These are phyloP conservation scores for Mastomys coucha DNA, from an alignment of 2,113 vertebrate species.

Conservation along the genomic window DNA sequence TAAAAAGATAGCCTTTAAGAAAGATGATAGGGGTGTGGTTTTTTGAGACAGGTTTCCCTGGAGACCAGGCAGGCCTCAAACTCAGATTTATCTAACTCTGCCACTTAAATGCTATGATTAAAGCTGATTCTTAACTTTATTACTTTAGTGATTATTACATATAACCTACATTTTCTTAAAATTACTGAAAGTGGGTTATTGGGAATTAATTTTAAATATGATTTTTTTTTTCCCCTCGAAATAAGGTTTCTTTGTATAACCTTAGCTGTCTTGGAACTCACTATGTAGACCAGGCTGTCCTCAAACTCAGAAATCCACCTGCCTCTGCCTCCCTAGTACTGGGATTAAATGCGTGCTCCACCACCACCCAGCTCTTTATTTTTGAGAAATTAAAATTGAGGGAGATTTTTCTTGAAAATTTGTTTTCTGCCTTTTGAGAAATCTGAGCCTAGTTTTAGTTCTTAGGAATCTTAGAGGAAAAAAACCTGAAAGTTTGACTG, in stretches of 20 bases:
- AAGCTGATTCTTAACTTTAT: not conserved
- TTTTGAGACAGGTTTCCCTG: too few species aligned
- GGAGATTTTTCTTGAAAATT: not conserved
- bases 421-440: conserved; percentile 27
- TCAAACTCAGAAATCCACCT: not conserved
- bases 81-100: not conserved
- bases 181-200: not conserved
- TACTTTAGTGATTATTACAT: not conserved
- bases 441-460: not conserved
- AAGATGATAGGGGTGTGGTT: not conserved
- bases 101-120: not conserved
- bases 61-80: not conserved
- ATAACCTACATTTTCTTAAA: not conserved
- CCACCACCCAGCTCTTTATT: too few species aligned
- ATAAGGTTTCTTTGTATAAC: not conserved
- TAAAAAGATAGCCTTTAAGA: not conserved
- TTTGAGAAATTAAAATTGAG: conserved; percentile 20
- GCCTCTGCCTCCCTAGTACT: not conserved
- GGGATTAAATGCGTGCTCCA: too few species aligned
- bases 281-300: too few species aligned
- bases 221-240: too few species aligned
- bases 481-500: conserved; percentile 18
- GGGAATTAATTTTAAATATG: not conserved
- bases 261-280: not conserved
- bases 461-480: not conserved